A percentile compares a stretch with the other conserved stretches of the same genome.
phyloP scores from a whole-genome alignment of 2,888 invertebrate genomes.

The Agonopterix arenella region DNA sequence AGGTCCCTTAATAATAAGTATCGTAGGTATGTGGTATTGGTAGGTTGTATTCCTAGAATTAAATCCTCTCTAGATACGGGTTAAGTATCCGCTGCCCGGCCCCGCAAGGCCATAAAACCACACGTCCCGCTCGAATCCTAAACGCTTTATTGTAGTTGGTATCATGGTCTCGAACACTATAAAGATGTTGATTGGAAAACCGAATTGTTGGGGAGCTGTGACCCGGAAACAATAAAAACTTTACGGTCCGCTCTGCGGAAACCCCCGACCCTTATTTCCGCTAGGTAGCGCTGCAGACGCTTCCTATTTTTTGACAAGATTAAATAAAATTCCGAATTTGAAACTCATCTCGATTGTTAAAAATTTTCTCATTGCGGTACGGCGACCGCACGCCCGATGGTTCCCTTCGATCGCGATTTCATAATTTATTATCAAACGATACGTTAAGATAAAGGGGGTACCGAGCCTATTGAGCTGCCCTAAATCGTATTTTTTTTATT shows the following conservation, averaged over 20 bases:
- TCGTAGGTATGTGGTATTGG: no score
- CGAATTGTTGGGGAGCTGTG: slow-evolving; percentile 50
- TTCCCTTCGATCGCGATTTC: no score
- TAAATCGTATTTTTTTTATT: no score
- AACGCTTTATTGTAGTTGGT: slow-evolving; percentile 26
- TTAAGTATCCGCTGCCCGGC: background rate
- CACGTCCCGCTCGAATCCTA: slow-evolving; percentile 10
- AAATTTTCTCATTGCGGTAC: background rate
- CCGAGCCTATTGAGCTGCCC: no score
- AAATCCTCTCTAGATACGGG: background rate
- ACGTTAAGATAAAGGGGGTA: no score
- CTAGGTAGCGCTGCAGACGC: slow-evolving; percentile 7
- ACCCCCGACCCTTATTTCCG: slow-evolving; percentile 16
- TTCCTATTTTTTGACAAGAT: background rate
- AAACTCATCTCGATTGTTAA: background rate
- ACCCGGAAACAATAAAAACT: slow-evolving; percentile 66
- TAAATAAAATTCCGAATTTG: background rate
- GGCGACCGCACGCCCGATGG: no score
- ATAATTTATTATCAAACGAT: no score
- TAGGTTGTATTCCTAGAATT: background rate
- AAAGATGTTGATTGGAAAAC: slow-evolving; percentile 63
- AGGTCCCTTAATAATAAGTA: no score
- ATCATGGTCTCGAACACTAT: slow-evolving; percentile 42
- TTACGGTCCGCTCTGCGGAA: slow-evolving; percentile 28
- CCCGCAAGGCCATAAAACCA: background rate